A percentile compares a stretch with the other conserved stretches of the same genome.
Conservation (phyloP, 1,140 invertebrate genomes). For the Cepaea nemoralis region DNA sequence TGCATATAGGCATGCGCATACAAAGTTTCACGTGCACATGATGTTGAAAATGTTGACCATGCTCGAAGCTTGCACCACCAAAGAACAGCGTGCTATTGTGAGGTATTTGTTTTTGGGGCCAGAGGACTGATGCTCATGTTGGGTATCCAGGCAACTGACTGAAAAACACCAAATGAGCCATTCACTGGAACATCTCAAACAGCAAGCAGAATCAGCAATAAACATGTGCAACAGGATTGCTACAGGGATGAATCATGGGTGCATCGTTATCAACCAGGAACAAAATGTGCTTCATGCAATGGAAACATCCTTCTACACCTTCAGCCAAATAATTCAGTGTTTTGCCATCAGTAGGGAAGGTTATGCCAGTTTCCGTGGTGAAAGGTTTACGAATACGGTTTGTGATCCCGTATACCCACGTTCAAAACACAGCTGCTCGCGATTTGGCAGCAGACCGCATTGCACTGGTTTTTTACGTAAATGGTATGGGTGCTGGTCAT, state of each 20-base stretch:
- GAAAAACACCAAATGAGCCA: not conserved
- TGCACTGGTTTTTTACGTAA: too few species aligned
- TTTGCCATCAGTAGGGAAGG: not conserved
- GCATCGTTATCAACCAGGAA: not conserved
- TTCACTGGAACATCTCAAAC: not conserved
- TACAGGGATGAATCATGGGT: not conserved
- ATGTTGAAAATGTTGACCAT: not conserved
- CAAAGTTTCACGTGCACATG: too few species aligned
- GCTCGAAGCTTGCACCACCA: not conserved
- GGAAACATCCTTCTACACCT: not conserved
- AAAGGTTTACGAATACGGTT: too few species aligned
- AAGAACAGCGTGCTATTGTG: not conserved
- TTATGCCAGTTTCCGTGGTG: too few species aligned
- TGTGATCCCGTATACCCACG: too few species aligned
- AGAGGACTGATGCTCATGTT: not conserved
- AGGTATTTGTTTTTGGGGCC: not conserved
- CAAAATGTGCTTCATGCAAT: slow-evolving; percentile 12
- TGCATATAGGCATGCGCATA: too few species aligned
- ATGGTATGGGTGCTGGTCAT: too few species aligned
- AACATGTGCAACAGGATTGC: not conserved
- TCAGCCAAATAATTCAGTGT: not conserved
- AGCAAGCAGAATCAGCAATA: not conserved
- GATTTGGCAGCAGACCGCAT: too few species aligned
- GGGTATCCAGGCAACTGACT: not conserved
- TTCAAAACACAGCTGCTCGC: too few species aligned